phyloP scores from a whole-genome alignment of 2,113 vertebrate species.

The Sterrhoptilus dennistouni region DNA sequence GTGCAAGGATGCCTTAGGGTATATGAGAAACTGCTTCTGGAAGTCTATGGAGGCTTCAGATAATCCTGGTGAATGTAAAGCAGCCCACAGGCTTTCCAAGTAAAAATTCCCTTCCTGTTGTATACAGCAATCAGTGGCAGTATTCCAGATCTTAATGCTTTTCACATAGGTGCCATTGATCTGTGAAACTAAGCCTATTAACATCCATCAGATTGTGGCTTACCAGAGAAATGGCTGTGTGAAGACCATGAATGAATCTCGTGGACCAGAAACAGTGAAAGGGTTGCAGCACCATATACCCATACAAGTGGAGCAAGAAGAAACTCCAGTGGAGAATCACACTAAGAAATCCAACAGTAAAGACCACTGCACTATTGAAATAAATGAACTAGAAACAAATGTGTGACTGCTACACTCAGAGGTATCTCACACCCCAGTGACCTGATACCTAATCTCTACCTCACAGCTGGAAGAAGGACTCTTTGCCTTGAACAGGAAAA shows the following conservation, averaged over 20 bases:
- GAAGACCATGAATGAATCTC: slow-evolving; percentile 78
- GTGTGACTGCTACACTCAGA: slow-evolving; percentile 76
- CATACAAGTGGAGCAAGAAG: slow-evolving; percentile 82
- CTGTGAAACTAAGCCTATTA: slow-evolving; percentile 90
- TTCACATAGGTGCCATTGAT: slow-evolving; percentile 83
- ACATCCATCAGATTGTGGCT: slow-evolving; percentile 91
- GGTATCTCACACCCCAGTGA: slow-evolving; percentile 30
- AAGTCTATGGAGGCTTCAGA: neutral
- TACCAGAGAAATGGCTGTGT: slow-evolving; percentile 91
- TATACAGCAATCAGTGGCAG: neutral
- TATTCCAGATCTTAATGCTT: slow-evolving; percentile 31
- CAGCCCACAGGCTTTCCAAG: neutral
- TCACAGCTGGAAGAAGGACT: slow-evolving; percentile 59
- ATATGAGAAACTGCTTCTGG: neutral
- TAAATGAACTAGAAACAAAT: slow-evolving; percentile 94
- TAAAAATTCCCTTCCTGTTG: neutral
- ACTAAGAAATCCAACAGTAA: slow-evolving; percentile 79
- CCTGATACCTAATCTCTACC: slow-evolving; percentile 60
- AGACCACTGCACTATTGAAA: slow-evolving; percentile 93
- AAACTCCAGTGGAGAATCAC: slow-evolving; percentile 72
- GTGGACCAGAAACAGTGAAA: slow-evolving; percentile 77
- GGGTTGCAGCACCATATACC: slow-evolving; percentile 79
- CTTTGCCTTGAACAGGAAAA: slow-evolving; percentile 58
- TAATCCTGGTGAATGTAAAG: slow-evolving; percentile 10
- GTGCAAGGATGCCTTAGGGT: neutral